phyloP scores from a whole-genome alignment of 2,113 vertebrate species.

The Pogona vitticeps region DNA sequence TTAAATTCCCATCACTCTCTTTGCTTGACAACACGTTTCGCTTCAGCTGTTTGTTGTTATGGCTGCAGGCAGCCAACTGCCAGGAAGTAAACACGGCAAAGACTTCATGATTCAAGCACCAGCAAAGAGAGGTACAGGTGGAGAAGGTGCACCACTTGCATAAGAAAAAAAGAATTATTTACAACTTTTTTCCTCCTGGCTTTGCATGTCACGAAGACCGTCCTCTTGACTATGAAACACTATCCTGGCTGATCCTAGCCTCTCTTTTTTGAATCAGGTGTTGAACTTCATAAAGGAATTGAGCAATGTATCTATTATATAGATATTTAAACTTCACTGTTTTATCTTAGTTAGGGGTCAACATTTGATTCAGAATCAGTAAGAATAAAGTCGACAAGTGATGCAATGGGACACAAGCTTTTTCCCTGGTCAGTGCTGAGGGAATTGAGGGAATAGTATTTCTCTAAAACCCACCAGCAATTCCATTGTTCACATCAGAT shows the following conservation, averaged over 20 bases:
- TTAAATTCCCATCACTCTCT: constrained; percentile 57
- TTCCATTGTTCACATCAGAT: too few species aligned
- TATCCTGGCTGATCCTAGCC: too few species aligned
- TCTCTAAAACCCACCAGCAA: too few species aligned
- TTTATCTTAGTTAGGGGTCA: not conserved
- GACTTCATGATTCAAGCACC: constrained; percentile 19
- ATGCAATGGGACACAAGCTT: not conserved
- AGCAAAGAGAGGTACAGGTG: constrained; percentile 24
- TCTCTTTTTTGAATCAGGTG: not conserved
- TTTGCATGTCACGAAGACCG: not conserved
- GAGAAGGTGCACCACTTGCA: constrained; percentile 41
- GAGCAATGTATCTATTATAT: not conserved
- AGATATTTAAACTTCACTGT: not conserved
- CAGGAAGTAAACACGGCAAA: constrained; percentile 35
- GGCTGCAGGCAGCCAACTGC: constrained; percentile 56
- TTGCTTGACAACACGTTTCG: constrained; percentile 58
- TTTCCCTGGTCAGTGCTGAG: not conserved
- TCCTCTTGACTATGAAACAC: not conserved
- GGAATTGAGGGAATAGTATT: not conserved
- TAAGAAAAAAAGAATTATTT: constrained; percentile 47
- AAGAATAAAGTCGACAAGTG: not conserved
- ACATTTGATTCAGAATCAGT: not conserved
- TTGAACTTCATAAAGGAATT: not conserved
- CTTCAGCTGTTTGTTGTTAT: constrained; percentile 58
- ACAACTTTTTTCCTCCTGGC: constrained; percentile 6